Evolutionary conservation across 2,113 vertebrate genomes (phyloP), one percentile per base, ranked within the genome.

Genomic region (Austrofundulus limnaeus): DNA sequence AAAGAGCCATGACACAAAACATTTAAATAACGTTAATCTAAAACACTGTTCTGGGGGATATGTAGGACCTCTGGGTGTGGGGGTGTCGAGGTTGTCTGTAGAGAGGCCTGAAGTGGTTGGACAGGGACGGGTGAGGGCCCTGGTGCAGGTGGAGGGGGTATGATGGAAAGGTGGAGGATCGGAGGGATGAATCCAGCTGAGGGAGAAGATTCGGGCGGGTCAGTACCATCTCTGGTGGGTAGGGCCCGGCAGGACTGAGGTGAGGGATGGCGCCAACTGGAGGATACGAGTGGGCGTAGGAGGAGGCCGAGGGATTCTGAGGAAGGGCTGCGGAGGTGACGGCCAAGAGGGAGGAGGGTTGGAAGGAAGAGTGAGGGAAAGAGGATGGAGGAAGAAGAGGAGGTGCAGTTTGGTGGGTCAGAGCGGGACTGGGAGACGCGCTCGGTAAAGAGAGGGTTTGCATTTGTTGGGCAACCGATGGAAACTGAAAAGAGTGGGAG

Each of bases 61-160:
- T 84, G 75, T 89, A 92, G 63, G 90, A 50, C 61, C 86, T 87
- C 55, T 92, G 92, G 1, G 79, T 49, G 65, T 88, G 87, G 49
- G 79, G 3, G 42, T 88, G 90, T 61, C 89, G 90, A 63, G 81
- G 88, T 69, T 89, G 89, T 50, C 90, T 85, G 63, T 91, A 93
- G 46, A 92, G 82, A 61, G 90, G 91, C 72, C 90, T 85, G 71
- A 93, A 85, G 1, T 91, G 91, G 73, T 92, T 84, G 47, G 88
- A 61, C n/a, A 91, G 84, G 42, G 92, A 85, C 0, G 91, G 47
- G 53, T 89, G 86, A 46, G 92, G 89, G 49, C 93, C 91, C 80
- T 91, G 90, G 50, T 81, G 84, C 3, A 93, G 80, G 17, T 82
- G 78, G 7, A 92, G 81, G 43, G 91, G 90, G 63, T 92, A 92